phyloP scores from a whole-genome alignment of 1,140 invertebrate species.

The Rhyzopertha dominica region DNA sequence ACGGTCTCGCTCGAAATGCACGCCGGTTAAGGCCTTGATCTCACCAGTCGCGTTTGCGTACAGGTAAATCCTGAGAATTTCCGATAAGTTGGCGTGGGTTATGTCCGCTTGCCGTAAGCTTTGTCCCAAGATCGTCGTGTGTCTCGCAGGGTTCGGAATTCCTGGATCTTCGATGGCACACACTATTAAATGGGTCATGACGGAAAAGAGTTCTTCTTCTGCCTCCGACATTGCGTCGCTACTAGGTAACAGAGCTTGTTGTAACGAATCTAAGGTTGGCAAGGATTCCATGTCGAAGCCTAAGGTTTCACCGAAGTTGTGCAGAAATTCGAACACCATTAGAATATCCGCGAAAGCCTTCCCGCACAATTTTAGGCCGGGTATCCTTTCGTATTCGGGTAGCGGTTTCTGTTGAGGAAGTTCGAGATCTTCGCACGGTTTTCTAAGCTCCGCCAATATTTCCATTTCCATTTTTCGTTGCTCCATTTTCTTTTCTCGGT shows the following conservation, averaged over 20 bases:
- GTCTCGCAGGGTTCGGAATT: slow-evolving; percentile 79
- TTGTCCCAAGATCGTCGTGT: slow-evolving; percentile 83
- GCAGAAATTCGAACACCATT: slow-evolving; percentile 93
- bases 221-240: slow-evolving; percentile 66
- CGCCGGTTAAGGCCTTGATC: slow-evolving; percentile 72
- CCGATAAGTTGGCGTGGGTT: slow-evolving; percentile 85
- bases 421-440: slow-evolving; percentile 83
- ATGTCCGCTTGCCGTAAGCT: slow-evolving; percentile 88
- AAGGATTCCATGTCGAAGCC: slow-evolving; percentile 88
- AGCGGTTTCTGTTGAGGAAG: slow-evolving; percentile 66
- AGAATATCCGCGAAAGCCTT: slow-evolving; percentile 86
- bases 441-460: slow-evolving; percentile 73
- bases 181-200: slow-evolving; percentile 83
- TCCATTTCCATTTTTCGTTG: slow-evolving; percentile 80
- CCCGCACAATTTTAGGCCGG: slow-evolving; percentile 74
- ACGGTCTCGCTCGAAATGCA: slow-evolving; percentile 69
- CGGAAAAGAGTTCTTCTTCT: slow-evolving; percentile 81
- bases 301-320: slow-evolving; percentile 91
- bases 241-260: slow-evolving; percentile 77
- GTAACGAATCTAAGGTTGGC: slow-evolving; percentile 79
- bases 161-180: slow-evolving; percentile 94
- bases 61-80: slow-evolving; percentile 84
- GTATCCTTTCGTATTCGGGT: slow-evolving; percentile 72
- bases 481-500: slow-evolving; percentile 77
- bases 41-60: slow-evolving; percentile 81